Percentiles rank a stretch among this genome's conserved stretches.
These are phyloP conservation scores for Aleiodes leptofemur DNA, from an alignment of 2,888 invertebrate species.

Conservation along the genomic window DNA sequence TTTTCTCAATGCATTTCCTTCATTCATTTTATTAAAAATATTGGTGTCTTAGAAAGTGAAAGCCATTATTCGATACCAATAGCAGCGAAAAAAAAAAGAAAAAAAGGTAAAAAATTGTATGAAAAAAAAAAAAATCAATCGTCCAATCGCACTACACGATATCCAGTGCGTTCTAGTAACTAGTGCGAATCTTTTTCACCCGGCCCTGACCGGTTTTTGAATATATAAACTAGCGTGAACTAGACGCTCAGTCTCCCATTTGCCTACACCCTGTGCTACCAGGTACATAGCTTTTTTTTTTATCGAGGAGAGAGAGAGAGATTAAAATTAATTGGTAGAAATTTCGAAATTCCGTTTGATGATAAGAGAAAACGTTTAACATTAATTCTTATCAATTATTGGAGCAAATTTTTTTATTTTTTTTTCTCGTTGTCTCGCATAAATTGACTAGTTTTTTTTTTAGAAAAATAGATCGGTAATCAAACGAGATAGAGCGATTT, in stretches of 20 bases:
- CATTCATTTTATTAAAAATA: conserved; percentile 41
- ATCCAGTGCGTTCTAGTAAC: conserved; percentile 28
- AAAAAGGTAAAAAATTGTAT: conserved; percentile 36
- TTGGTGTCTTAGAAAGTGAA: conserved; percentile 68
- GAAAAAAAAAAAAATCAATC: conserved; percentile 65
- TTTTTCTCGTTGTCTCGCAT: neutral
- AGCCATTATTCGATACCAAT: conserved; percentile 69
- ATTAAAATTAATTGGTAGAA: neutral
- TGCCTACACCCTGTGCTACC: conserved; percentile 59
- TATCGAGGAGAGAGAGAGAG: too few relatives aligned
- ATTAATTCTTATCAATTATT: neutral
- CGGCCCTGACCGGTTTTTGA: conserved; percentile 68
- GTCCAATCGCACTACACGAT: conserved; percentile 61
- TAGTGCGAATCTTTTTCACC: conserved; percentile 57
- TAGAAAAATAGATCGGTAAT: too few relatives aligned
- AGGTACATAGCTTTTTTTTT: conserved; percentile 3
- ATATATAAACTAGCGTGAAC: conserved; percentile 61
- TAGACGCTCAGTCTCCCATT: conserved; percentile 56
- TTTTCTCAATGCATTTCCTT: neutral
- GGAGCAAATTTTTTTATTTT: neutral
- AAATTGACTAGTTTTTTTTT: neutral
- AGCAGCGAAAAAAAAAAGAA: conserved; percentile 44
- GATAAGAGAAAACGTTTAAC: neutral
- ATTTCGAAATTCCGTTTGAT: neutral
- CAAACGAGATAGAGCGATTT: too few relatives aligned